These are phyloP conservation scores for Macrostomum lignano DNA, from an alignment of 1,140 invertebrate genomes.

Conservation along the genomic window DNA sequence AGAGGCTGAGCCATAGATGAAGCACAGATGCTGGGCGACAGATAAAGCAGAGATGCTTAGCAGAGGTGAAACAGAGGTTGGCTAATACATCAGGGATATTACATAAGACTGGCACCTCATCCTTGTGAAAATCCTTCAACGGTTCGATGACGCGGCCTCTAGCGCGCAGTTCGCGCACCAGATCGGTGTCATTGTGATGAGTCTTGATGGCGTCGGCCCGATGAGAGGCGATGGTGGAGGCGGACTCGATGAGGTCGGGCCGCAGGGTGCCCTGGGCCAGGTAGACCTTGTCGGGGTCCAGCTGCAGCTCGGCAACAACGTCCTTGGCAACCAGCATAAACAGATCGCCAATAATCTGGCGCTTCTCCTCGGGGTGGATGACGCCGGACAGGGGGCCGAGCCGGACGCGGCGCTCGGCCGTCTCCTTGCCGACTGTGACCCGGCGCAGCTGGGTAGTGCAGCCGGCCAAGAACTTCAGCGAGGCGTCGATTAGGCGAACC, in stretches of 20 bases:
- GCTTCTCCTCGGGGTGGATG: constrained; percentile 69
- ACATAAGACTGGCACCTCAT: too few relatives aligned
- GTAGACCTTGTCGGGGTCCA: too few relatives aligned
- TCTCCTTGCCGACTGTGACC: too few relatives aligned
- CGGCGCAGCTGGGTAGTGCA: constrained; percentile 2
- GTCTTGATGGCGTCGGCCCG: constrained; percentile 86
- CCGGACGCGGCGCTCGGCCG: too few relatives aligned
- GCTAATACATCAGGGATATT: too few relatives aligned
- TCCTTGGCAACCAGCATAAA: constrained; percentile 43
- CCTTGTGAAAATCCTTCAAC: constrained; percentile 88
- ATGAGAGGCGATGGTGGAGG: constrained; percentile 48
- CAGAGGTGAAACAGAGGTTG: too few relatives aligned
- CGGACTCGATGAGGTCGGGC: constrained; percentile 90
- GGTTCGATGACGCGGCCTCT: constrained; percentile 54
- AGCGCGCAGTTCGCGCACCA: constrained; percentile 56
- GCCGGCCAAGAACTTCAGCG: background rate
- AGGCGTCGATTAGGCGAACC: constrained; percentile 23
- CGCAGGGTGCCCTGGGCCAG: constrained; percentile 69
- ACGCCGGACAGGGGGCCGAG: too few relatives aligned
- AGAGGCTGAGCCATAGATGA: too few relatives aligned
- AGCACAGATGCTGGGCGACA: too few relatives aligned
- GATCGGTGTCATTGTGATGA: constrained; percentile 93
- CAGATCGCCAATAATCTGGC: constrained; percentile 91
- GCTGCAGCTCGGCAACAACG: too few relatives aligned
- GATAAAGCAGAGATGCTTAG: too few relatives aligned